Evolutionary conservation across 2,888 invertebrate genomes (phyloP).

Genomic region (Dorcus parallelipipedus): DNA sequence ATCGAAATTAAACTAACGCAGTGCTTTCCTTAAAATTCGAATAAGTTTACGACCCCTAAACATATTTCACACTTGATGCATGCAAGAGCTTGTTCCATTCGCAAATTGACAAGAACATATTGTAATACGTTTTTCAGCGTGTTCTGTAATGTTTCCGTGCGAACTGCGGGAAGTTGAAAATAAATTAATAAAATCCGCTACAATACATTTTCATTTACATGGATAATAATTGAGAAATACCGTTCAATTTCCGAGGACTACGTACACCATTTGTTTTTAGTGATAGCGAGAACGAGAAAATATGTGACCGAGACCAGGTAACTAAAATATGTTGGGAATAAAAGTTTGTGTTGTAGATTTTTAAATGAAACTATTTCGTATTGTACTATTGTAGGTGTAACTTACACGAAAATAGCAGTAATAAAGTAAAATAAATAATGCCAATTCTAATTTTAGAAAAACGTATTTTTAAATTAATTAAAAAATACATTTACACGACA

Average conservation of each 20-base stretch:
- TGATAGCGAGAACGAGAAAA: constrained; percentile 15
- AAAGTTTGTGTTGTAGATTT: constrained; percentile 1
- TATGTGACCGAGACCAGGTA: constrained; percentile 4
- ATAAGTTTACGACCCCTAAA: no score
- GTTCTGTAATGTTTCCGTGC: not conserved
- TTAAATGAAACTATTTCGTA: not conserved
- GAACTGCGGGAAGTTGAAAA: not conserved
- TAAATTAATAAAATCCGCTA: constrained; percentile 15
- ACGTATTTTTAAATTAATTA: no score
- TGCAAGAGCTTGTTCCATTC: not conserved
- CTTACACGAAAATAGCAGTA: no score
- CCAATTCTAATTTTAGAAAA: no score
- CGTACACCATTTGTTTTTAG: constrained; percentile 18
- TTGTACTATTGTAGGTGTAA: no score
- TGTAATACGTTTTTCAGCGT: not conserved
- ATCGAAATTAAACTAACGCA: no score
- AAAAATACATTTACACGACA: no score
- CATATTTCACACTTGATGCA: not conserved
- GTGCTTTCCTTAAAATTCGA: no score
- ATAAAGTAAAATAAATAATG: no score
- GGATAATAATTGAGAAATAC: constrained; percentile 25
- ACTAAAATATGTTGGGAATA: constrained; percentile 1
- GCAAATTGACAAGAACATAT: constrained; percentile 6
- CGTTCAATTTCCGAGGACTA: constrained; percentile 24
- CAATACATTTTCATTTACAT: constrained; percentile 23